Base-by-base conservation (phyloP, 2,113 vertebrate genomes). In the Scatophagus argus region DNA sequence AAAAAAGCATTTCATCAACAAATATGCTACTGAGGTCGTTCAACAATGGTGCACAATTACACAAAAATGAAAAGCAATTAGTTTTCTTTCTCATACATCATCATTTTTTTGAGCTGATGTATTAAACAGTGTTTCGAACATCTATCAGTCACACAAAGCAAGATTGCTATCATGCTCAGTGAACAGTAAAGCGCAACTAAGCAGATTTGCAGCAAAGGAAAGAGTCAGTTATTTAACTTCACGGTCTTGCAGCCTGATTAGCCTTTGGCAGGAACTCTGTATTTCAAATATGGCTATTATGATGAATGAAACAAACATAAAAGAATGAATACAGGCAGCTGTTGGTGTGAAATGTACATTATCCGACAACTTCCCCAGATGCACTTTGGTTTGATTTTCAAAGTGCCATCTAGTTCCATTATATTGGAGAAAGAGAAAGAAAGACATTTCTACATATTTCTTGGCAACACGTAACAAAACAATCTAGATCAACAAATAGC, bases 161-260 rank as follows among this genome's bases (percentile, higher is more conserved):
- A 77, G 78, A 75, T 56, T 77, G 77, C 64, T 25, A 81, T 89
- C 86, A 66, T 52, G 89, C 80, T 85, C 51, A 43, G 6, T 84
- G 87, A 89, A 82, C 76, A 87, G 78, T 56, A 79, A 84, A 82
- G 41, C 66, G 41, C 59, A 58, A 21, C 65, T 81, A 81, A 88
- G 85, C 84, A 88, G 72, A 83, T 87, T 63, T 13, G 2, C 34
- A 60, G 56, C 1, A 67, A 74, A 72, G 58, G 41, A 68, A 72
- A 34, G 32, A 87, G 46, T 84, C 51, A 39, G 21, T 80, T 74
- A 56, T 88, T 87, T 78, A 68, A 81, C 38, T 81, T 74, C 4
- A 23, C 36, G 64, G 36, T 68, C 29, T 32, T 81, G 39, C 52
- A 41, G 43, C 32, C 72, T 74, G 52, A 81, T 86, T 78, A 58